Base-by-base conservation (phyloP, 2,113 vertebrate genomes). In the Hucho hucho region DNA sequence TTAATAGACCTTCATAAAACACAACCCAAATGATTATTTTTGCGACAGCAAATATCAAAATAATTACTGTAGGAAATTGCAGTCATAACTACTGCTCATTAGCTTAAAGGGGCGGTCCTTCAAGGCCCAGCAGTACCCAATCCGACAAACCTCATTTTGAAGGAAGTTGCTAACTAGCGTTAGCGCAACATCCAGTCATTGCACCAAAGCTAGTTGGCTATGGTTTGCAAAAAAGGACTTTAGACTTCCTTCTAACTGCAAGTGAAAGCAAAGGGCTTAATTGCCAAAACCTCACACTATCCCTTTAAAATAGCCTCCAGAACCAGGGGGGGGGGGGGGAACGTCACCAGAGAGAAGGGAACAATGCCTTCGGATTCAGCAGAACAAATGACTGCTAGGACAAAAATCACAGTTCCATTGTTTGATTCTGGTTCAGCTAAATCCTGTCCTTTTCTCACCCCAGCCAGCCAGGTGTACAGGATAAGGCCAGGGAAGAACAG, bases 381-480 rank as follows among this genome's bases (percentile, higher is more conserved):
- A 18, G 47, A 29, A 3, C 24, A 18, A 22, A 2, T 53, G 56
- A 67, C 63, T 29, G 43, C 29, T 66, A 22, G 20, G 64, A 74
- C 53, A 56, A 74, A 74, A 74, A 74, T 74, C 20, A 65, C 18
- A 13, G 25, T 53, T 56, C 43, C 46, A 29, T 56, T 20, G 43
- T 74, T 66, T 49, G 24, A 29, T 28, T 67, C 46, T 65, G 46
- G 29, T 24, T 56, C 46, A 9, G 3, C 22, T 53, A 9, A 25
- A 24, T 47, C 58, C 13, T 20, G 32, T 29, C 43, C 29, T 64
- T 25, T 25, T 29, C 24, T n/a, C 6, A 6, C 72, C 24, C 37
- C 72, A 24, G 26, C 24, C 64, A n/a, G 5, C 22, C 5, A 26
- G 6, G 11, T 16, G 63, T 2, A 13, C 24, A 13, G 1, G 11